Conservation (phyloP, 2,797 vertebrate genomes). For the Sebastes umbrosus region DNA sequence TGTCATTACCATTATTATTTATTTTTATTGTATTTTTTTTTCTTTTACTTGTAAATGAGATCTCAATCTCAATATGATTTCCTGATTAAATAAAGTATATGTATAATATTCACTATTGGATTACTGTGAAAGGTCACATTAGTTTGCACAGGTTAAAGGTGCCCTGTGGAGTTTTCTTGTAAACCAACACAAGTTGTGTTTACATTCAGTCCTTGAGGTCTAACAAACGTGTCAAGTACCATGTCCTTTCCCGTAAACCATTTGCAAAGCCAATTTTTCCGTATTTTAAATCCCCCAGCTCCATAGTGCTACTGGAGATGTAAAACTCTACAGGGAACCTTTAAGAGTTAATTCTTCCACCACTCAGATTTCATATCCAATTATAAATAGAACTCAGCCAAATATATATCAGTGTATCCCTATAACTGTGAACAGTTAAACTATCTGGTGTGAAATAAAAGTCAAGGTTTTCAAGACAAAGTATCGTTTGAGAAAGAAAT, state of each 20-base stretch:
- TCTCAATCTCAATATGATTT: too few relatives aligned
- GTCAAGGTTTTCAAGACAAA: conserved; percentile 2
- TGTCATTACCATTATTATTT: too few relatives aligned
- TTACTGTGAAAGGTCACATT: not conserved
- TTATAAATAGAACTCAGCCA: not conserved
- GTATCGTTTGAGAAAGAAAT: not conserved
- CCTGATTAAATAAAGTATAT: too few relatives aligned
- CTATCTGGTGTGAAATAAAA: not conserved
- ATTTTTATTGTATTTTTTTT: too few relatives aligned
- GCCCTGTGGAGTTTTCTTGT: not conserved
- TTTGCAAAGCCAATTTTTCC: not conserved
- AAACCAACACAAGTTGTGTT: not conserved
- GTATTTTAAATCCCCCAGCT: not conserved
- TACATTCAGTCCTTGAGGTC: not conserved
- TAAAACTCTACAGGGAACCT: not conserved
- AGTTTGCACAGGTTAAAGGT: not conserved
- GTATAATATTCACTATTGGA: not conserved
- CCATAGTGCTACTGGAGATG: not conserved
- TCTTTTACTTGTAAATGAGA: too few relatives aligned
- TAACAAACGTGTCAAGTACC: not conserved
- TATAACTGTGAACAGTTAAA: not conserved
- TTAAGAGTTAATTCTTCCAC: not conserved
- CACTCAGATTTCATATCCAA: not conserved
- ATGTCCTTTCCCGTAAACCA: not conserved
- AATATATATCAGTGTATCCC: not conserved